phyloP scores from a whole-genome alignment of 2,888 invertebrate genomes.

The Rhagonycha lutea region DNA sequence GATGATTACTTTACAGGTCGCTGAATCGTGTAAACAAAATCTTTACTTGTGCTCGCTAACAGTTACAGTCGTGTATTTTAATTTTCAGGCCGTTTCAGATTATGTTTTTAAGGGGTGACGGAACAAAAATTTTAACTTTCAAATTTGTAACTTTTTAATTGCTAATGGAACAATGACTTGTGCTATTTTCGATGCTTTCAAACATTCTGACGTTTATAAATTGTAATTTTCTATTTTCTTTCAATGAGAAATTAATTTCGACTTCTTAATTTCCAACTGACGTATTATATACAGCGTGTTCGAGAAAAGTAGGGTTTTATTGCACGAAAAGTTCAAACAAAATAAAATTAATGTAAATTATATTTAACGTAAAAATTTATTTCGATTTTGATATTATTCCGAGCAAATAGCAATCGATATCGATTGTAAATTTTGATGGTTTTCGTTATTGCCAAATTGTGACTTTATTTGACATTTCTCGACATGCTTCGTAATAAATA shows the following conservation, averaged over 20 bases:
- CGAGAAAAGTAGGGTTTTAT: neutral
- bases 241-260: conserved; percentile 20
- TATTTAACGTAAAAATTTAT: neutral
- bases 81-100: conserved; percentile 2
- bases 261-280: conserved; percentile 1
- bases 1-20: neutral
- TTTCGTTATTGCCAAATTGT: neutral
- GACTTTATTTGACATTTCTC: neutral
- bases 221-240: neutral
- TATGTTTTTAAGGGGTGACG: conserved; percentile 3
- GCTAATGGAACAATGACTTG: conserved; percentile 1
- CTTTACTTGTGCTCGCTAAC: conserved; percentile 2
- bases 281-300: neutral
- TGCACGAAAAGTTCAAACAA: no score
- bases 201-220: neutral
- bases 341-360: neutral
- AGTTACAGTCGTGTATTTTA: conserved; percentile 8
- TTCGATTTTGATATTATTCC: neutral
- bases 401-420: neutral
- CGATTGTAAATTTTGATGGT: neutral
- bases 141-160: conserved; percentile 9
- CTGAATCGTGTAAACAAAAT: neutral
- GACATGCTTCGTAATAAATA: neutral
- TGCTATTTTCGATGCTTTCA: conserved; percentile 3
- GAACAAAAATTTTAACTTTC: neutral